phyloP scores from a whole-genome alignment of 2,113 vertebrate species.

The Oreocharis arfaki region DNA sequence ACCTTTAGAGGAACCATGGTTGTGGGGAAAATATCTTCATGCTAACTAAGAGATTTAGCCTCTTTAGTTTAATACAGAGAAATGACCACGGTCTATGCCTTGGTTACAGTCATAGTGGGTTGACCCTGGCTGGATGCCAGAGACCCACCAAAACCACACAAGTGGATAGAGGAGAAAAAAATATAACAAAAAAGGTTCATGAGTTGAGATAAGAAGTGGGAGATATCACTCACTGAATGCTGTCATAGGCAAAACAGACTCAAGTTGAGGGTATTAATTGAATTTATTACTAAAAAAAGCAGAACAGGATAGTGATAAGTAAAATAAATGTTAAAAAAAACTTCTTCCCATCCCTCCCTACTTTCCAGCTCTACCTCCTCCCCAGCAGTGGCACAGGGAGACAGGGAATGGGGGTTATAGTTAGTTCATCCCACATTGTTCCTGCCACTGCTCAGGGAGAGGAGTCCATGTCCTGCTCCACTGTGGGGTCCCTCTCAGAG shows the following conservation, averaged over 20 bases:
- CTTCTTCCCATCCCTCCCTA: not conserved
- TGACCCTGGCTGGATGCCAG: not conserved
- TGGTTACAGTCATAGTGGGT: not conserved
- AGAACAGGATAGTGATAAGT: not conserved
- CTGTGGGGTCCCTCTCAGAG: rapidly evolving
- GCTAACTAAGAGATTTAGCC: not conserved
- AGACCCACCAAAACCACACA: not conserved
- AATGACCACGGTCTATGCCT: not conserved
- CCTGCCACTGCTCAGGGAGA: not conserved
- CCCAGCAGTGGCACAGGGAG: not conserved
- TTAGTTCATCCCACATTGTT: not conserved
- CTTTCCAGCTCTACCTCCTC: not conserved
- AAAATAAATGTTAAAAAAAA: not conserved
- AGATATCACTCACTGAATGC: not conserved
- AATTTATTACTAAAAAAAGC: not conserved
- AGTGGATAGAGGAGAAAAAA: not conserved
- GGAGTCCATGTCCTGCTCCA: not conserved
- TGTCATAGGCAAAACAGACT: not conserved
- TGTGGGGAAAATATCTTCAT: not conserved
- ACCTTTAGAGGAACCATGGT: not conserved
- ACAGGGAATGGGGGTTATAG: rapidly evolving
- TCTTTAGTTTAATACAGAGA: not conserved
- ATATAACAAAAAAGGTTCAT: rapidly evolving
- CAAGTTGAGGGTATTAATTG: not conserved
- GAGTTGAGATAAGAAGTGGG: not conserved